Percentiles rank a stretch among this genome's conserved stretches.
Evolutionary conservation across 2,888 invertebrate genomes (phyloP).

Genomic region (Lapara coniferarum): DNA sequence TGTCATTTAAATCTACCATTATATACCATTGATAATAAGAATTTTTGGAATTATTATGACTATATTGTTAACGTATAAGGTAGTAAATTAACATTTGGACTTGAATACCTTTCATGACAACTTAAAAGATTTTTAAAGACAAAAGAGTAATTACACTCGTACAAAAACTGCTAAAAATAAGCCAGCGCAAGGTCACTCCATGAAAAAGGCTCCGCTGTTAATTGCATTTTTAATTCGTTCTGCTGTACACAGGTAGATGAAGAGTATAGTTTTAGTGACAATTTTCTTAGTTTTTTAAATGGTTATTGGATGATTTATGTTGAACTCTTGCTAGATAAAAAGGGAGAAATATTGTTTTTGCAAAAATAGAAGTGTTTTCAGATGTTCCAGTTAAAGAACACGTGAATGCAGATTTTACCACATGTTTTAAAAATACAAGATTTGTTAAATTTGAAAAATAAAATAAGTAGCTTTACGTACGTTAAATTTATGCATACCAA

Average conservation of each 20-base stretch:
- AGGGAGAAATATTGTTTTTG: too few relatives aligned
- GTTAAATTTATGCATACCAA: not conserved
- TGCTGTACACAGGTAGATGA: constrained; percentile 2
- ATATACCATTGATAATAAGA: too few relatives aligned
- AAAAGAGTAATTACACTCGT: constrained; percentile 14
- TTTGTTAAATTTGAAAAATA: too few relatives aligned
- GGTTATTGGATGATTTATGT: not conserved
- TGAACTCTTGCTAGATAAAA: too few relatives aligned
- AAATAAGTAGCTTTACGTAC: too few relatives aligned
- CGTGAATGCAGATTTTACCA: too few relatives aligned
- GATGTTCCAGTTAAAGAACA: too few relatives aligned
- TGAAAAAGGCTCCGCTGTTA: constrained; percentile 9
- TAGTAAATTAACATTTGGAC: not conserved
- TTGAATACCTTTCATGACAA: not conserved
- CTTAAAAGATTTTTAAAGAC: constrained; percentile 6
- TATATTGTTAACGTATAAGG: not conserved
- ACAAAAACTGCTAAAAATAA: constrained; percentile 15
- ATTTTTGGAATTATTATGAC: too few relatives aligned
- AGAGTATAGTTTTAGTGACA: not conserved
- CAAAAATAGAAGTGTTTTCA: too few relatives aligned
- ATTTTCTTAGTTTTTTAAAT: not conserved
- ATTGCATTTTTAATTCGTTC: constrained; percentile 22
- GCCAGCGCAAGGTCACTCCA: constrained; percentile 19
- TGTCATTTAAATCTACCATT: not conserved
- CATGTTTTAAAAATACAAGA: too few relatives aligned